phyloP scores from a whole-genome alignment of 2,797 vertebrate species.

The Dicrostonyx torquatus region DNA sequence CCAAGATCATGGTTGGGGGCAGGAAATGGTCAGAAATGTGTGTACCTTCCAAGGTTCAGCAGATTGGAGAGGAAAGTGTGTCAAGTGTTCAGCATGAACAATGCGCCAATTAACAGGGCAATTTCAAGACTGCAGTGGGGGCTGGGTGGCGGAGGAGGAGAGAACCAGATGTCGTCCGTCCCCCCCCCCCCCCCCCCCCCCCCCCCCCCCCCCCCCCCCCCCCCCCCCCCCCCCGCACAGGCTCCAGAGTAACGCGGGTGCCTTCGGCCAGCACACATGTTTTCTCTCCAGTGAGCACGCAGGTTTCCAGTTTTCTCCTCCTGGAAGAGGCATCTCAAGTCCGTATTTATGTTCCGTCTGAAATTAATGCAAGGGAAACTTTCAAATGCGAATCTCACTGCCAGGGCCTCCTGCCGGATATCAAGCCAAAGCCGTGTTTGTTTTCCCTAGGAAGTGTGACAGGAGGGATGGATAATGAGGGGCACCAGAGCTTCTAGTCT shows the following conservation, averaged over 20 bases:
- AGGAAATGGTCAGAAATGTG: conserved; percentile 54
- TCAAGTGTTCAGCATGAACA: conserved; percentile 43
- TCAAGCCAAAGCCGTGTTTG: conserved; percentile 60
- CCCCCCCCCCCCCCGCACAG: conserved; percentile 9
- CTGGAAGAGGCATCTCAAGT: conserved; percentile 72
- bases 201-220: background rate
- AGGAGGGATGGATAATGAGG: background rate
- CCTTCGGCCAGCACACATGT: conserved; percentile 72
- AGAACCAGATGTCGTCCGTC: conserved; percentile 79
- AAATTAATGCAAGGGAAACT: conserved; percentile 81
- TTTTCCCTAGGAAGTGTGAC: conserved; percentile 70
- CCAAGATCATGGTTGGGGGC: conserved; percentile 13
- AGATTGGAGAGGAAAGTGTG: conserved; percentile 34
- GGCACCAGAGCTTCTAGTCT: background rate
- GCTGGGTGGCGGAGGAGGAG: background rate
- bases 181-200: background rate
- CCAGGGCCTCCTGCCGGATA: conserved; percentile 57
- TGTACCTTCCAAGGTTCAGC: conserved; percentile 61
- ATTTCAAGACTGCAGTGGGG: conserved; percentile 46
- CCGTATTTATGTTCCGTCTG: conserved; percentile 79
- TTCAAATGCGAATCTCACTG: conserved; percentile 78
- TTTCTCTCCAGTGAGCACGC: conserved; percentile 70
- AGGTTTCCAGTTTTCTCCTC: conserved; percentile 73
- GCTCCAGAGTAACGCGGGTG: conserved; percentile 51
- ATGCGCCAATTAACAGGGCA: conserved; percentile 64